A percentile compares a stretch with the other conserved stretches of the same genome.
Evolutionary conservation across 2,888 invertebrate genomes (phyloP).

Genomic region (Sepioteuthis lessoniana): DNA sequence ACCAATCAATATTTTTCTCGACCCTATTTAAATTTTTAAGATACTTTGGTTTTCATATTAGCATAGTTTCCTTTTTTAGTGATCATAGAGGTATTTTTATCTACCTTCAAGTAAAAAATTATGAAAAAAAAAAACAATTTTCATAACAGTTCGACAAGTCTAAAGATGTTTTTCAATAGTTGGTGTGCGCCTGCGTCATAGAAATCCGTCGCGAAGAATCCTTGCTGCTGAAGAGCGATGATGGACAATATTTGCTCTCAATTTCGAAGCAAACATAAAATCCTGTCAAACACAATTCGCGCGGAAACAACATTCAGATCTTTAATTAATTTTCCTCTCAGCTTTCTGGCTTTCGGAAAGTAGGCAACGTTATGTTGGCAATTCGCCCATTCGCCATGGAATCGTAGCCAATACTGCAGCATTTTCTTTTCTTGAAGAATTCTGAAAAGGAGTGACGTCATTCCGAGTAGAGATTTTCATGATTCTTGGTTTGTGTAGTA

Average conservation of each 20-base stretch:
- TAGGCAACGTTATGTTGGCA: fast-evolving
- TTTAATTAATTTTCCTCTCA: background rate
- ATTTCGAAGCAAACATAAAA: background rate
- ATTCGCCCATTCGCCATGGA: background rate
- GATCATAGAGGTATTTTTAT: too few relatives aligned
- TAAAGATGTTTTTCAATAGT: too few relatives aligned
- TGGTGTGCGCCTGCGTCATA: too few relatives aligned
- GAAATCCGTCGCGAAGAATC: too few relatives aligned
- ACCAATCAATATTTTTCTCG: too few relatives aligned
- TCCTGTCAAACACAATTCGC: background rate
- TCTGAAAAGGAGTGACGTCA: background rate
- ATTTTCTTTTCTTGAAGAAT: background rate
- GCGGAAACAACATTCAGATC: background rate
- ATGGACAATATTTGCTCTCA: background rate
- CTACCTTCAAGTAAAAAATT: too few relatives aligned
- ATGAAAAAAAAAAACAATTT: too few relatives aligned
- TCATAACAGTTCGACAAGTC: too few relatives aligned
- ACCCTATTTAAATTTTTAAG: too few relatives aligned
- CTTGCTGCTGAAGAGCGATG: background rate
- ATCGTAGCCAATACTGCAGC: background rate
- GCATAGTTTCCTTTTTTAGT: too few relatives aligned
- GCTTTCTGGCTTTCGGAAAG: background rate
- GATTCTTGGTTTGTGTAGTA: background rate
- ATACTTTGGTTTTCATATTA: too few relatives aligned
- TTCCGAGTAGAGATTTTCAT: background rate